Conservation (phyloP, 2,113 vertebrate genomes). For the Podarcis muralis region DNA sequence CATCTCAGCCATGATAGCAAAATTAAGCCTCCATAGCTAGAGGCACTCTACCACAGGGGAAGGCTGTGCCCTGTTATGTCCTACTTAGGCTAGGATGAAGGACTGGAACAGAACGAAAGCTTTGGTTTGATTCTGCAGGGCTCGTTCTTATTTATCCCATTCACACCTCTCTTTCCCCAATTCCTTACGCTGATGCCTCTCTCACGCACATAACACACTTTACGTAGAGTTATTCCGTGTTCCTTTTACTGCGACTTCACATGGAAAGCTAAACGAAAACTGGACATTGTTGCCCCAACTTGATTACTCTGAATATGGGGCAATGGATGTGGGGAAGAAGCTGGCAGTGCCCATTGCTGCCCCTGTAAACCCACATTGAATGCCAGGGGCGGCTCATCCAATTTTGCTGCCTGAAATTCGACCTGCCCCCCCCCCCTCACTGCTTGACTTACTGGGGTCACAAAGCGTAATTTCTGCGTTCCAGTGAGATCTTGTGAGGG, state of each 20-base stretch:
- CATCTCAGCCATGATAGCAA: background rate
- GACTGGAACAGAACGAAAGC: too few relatives aligned
- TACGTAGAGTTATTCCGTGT: background rate
- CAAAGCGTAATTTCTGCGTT: too few relatives aligned
- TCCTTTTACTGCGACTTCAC: background rate
- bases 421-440: too few relatives aligned
- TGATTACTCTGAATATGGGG: background rate
- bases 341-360: background rate
- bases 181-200: background rate
- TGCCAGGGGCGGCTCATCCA: background rate
- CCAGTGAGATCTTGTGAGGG: too few relatives aligned
- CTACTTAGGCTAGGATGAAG: background rate
- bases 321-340: background rate
- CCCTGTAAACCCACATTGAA: background rate
- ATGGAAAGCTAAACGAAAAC: background rate
- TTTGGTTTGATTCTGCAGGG: too few relatives aligned
- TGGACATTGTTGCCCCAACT: too few relatives aligned
- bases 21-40: background rate
- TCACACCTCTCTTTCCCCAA: background rate
- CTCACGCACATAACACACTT: background rate
- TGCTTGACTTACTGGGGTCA: too few relatives aligned
- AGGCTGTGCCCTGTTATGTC: background rate
- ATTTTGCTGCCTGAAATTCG: too few relatives aligned
- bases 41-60: background rate
- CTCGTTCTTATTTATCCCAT: background rate